Conservation (phyloP, 53 echinoderm and acorn worm species). For the Mesocentrotus franciscanus region DNA sequence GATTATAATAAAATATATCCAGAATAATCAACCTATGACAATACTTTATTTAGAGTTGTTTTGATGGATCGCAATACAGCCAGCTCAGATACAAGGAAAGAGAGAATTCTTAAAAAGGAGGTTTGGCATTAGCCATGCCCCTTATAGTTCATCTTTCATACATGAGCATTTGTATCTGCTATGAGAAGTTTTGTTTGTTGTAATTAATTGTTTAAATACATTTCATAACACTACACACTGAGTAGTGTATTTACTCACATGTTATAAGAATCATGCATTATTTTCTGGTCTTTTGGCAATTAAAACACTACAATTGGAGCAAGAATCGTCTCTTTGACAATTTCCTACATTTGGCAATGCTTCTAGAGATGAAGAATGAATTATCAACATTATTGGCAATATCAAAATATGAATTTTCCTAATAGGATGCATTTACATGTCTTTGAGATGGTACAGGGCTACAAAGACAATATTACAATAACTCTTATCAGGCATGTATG, state of each 20-base stretch:
- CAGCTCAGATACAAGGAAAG: background rate
- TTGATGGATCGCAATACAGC: background rate
- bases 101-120: background rate
- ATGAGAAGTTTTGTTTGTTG: background rate
- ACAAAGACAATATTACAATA: background rate
- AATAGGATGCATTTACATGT: background rate
- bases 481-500: background rate
- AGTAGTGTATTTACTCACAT: background rate
- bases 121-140: background rate
- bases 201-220: background rate
- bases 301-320: background rate
- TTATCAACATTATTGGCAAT: slow-evolving; percentile 22
- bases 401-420: background rate
- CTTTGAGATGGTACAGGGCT: background rate
- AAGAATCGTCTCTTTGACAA: background rate
- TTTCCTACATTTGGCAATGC: background rate
- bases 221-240: background rate
- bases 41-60: background rate
- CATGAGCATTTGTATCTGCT: background rate
- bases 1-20: background rate
- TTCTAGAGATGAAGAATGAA: slow-evolving; percentile 35
- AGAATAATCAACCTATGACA: background rate
- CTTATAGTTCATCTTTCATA: background rate
- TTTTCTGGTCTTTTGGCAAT: background rate
- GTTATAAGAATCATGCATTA: background rate